Conservation (phyloP, 1,140 invertebrate species). For the Drosophila bocki region DNA sequence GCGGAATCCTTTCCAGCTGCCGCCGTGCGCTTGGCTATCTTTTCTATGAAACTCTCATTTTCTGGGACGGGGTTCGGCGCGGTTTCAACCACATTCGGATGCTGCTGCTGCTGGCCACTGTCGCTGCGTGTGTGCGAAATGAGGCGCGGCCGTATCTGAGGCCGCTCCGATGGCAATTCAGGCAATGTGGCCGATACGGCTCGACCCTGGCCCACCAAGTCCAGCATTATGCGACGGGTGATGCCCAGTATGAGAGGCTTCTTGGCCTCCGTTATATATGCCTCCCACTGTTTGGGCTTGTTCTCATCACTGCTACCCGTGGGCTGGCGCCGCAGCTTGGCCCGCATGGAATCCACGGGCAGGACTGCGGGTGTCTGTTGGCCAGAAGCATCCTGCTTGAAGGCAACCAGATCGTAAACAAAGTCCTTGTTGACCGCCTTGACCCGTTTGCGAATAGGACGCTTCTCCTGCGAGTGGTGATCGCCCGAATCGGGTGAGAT, state of each 20-base stretch:
- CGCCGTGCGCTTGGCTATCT: constrained; percentile 73
- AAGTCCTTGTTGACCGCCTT: constrained; percentile 89
- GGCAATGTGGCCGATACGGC: constrained; percentile 73
- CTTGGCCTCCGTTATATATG: constrained; percentile 61
- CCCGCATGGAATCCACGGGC: constrained; percentile 56
- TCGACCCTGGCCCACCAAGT: constrained; percentile 64
- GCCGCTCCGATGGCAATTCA: constrained; percentile 74
- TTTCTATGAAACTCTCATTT: constrained; percentile 74
- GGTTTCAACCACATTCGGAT: constrained; percentile 42
- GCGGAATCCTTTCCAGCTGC: constrained; percentile 65
- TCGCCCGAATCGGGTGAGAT: constrained; percentile 65
- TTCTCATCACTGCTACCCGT: constrained; percentile 38
- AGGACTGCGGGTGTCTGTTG: constrained; percentile 13
- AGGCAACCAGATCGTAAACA: constrained; percentile 88
- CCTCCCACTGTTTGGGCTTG: constrained; percentile 57
- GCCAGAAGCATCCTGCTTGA: constrained; percentile 73
- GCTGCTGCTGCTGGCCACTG: constrained; percentile 24
- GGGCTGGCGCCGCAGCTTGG: constrained; percentile 59
- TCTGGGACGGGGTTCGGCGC: constrained; percentile 16
- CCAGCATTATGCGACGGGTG: constrained; percentile 64
- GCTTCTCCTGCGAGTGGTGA: constrained; percentile 44
- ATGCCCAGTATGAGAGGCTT: constrained; percentile 60
- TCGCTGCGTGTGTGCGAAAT: constrained; percentile 66
- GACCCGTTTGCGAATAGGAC: constrained; percentile 88
- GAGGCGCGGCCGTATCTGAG: constrained; percentile 73